Evolutionary conservation across 2,888 invertebrate genomes (phyloP).

Genomic region (Drosophila kokeensis): DNA sequence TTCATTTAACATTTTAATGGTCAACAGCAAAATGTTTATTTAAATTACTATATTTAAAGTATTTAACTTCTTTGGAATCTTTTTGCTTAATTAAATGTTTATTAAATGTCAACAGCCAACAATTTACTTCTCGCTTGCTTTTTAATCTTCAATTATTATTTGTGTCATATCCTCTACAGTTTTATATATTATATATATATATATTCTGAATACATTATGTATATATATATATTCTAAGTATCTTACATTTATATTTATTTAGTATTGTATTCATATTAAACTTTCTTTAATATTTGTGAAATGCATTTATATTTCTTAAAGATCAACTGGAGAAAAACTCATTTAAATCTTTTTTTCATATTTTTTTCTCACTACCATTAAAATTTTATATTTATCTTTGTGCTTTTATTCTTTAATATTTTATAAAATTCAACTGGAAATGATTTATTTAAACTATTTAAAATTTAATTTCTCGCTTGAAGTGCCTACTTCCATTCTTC

Average conservation of each 20-base stretch:
- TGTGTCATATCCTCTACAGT: too few species aligned
- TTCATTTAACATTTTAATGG: background rate
- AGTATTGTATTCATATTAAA: background rate
- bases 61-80: background rate
- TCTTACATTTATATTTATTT: background rate
- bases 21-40: background rate
- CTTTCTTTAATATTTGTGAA: background rate
- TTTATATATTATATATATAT: background rate
- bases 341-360: too few species aligned
- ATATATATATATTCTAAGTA: background rate
- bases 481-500: too few species aligned
- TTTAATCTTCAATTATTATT: background rate
- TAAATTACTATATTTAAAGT: background rate
- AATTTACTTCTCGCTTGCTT: too few species aligned
- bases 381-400: background rate
- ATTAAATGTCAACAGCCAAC: background rate
- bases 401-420: background rate
- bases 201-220: background rate
- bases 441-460: too few species aligned
- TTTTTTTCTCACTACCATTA: background rate
- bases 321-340: rapidly evolving
- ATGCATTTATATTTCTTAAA: background rate
- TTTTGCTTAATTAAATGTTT: background rate
- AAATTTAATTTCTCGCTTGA: too few species aligned
- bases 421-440: background rate